phyloP scores from a whole-genome alignment of 2,113 vertebrate species.

The Lipotes vexillifer region DNA sequence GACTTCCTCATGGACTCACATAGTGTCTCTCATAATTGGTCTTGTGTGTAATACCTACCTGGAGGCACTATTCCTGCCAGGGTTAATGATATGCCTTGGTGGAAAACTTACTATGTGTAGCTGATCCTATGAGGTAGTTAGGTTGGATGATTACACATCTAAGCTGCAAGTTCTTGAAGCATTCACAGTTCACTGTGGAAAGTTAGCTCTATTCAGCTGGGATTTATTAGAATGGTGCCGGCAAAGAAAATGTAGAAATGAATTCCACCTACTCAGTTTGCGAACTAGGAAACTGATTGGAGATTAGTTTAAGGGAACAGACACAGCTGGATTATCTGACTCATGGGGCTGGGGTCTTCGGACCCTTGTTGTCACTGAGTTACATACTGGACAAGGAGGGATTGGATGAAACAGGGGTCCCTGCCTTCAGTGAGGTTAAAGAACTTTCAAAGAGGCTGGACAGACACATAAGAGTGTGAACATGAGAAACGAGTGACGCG shows the following conservation, averaged over 20 bases:
- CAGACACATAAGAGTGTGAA: neutral
- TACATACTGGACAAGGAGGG: neutral
- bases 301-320: neutral
- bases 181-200: neutral
- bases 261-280: neutral
- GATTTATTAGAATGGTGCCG: neutral
- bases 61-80: neutral
- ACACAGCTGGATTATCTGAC: neutral
- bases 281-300: neutral
- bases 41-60: neutral
- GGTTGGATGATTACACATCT: neutral
- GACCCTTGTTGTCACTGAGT: neutral
- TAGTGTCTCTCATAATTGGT: neutral
- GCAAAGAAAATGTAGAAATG: neutral
- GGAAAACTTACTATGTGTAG: neutral
- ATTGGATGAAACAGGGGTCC: neutral
- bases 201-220: neutral
- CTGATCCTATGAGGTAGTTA: neutral
- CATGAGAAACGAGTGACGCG: neutral
- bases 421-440: neutral
- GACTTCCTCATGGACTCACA: constrained; percentile 1
- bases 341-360: neutral
- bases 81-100: neutral
- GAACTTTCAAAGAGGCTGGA: neutral
- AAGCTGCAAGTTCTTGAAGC: neutral